phyloP scores from a whole-genome alignment of 30 jellyfish, hydroid and myxozoan species.

The Aurelia aurita complex sp. Pacific region DNA sequence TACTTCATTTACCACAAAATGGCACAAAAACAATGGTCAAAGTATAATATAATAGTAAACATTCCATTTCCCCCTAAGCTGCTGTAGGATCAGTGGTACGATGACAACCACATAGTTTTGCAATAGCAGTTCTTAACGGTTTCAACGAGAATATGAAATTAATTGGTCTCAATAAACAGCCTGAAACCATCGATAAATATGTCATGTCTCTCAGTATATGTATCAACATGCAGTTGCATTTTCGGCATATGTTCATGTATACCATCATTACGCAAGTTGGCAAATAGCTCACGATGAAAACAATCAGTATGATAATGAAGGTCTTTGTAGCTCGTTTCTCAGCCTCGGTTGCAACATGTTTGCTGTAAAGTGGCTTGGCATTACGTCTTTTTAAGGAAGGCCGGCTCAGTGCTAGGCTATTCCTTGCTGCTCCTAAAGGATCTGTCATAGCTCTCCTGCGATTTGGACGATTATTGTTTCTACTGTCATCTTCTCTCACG shows the following conservation, averaged over 20 bases:
- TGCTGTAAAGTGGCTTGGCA: conserved; percentile 16
- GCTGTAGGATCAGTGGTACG: too few relatives aligned
- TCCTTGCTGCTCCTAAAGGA: background rate
- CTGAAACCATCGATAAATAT: conserved; percentile 52
- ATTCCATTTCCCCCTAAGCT: too few relatives aligned
- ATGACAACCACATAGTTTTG: background rate
- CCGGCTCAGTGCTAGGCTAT: background rate
- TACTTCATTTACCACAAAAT: too few relatives aligned
- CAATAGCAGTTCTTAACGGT: conserved; percentile 28
- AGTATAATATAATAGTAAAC: too few relatives aligned
- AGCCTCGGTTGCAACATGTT: conserved; percentile 30
- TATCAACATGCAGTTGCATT: conserved; percentile 58
- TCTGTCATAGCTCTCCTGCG: background rate
- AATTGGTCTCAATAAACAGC: conserved; percentile 61
- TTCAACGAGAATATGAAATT: conserved; percentile 43
- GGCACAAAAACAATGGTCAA: too few relatives aligned
- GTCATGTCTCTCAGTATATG: conserved; percentile 71
- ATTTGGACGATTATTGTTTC: background rate
- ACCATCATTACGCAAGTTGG: conserved; percentile 69
- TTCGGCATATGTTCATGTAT: conserved; percentile 61
- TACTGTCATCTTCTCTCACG: background rate
- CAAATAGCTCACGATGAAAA: conserved; percentile 51
- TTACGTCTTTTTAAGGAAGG: conserved; percentile 18
- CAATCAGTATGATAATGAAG: conserved; percentile 48
- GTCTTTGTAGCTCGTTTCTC: conserved; percentile 67